phyloP scores from a whole-genome alignment of 2,888 invertebrate species.

The Dasypogon diadema region DNA sequence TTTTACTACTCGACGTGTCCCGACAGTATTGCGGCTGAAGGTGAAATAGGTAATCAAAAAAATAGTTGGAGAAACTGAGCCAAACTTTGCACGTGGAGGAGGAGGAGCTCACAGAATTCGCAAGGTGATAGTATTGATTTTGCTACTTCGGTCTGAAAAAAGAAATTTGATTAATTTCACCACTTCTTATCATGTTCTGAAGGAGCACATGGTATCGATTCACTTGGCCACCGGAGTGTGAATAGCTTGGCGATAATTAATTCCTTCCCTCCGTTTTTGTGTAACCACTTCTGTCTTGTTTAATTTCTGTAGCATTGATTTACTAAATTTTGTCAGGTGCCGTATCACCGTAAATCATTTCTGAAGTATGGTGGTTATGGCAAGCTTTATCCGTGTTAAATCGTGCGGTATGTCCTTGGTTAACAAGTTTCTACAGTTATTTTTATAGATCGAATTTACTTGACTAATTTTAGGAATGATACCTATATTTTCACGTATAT shows the following conservation, averaged over 20 bases:
- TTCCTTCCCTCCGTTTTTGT: neutral
- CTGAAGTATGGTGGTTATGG: too few relatives aligned
- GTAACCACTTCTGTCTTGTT: neutral
- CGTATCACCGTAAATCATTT: neutral
- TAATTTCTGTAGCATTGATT: neutral
- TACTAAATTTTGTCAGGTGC: neutral
- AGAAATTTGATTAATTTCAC: constrained; percentile 34
- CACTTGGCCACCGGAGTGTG: constrained; percentile 9
- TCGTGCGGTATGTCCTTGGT: too few relatives aligned
- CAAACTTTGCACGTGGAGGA: neutral
- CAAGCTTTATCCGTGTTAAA: too few relatives aligned
- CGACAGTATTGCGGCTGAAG: neutral
- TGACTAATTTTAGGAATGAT: too few relatives aligned
- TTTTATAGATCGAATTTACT: too few relatives aligned
- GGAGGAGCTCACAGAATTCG: neutral
- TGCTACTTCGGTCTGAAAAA: neutral
- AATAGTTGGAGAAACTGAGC: too few relatives aligned
- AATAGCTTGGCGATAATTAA: neutral
- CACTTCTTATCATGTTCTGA: constrained; percentile 21
- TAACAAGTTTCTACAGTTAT: too few relatives aligned
- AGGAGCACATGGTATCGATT: constrained; percentile 25
- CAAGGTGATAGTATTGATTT: constrained; percentile 10
- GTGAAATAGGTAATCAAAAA: constrained; percentile 1
- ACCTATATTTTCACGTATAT: too few relatives aligned
- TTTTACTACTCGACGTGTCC: too few relatives aligned